Base-by-base conservation (phyloP, 2,113 vertebrate species). In the Mormyrus iriodes region DNA sequence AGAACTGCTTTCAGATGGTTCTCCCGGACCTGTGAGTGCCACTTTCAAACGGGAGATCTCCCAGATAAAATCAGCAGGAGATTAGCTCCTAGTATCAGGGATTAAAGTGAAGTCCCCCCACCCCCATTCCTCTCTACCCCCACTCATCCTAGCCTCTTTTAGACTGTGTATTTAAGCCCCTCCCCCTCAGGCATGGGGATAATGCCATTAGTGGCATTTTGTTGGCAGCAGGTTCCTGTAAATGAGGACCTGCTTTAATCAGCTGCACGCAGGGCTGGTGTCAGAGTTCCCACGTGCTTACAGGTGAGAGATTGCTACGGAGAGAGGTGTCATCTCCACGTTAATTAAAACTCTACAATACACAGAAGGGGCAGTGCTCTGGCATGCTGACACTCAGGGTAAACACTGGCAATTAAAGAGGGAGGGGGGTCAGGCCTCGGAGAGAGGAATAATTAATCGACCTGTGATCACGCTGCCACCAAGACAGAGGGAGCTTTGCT, bases 151-250 rank as follows among this genome's bases (percentile, higher is more conserved):
- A 94, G 89, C 91, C 93, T 92, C 92, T 92, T 93, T 90, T 61
- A 92, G 91, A 88, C 90, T 92, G 92, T 94, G 91, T 92, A 93
- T 91, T 94, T 94, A 93, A 92, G 89, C 85, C 94, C 93, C 90
- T 35, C 86, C 86, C 94, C 93, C 44, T 39, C 55, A 76, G 76
- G 65, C 0, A 27, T 91, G 92, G 93, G 95, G 95, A 96, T 95
- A 96, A 96, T 96, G 93, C 95, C 95, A 96, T 94, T 95, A 95
- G 95, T 95, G 94, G 94, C 94, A 93, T 93, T 93, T 95, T 95
- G 92, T 92, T 95, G 94, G 91, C 95, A 95, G 95, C 91, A 10
- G 90, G 94, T 89, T 93, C 93, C 95, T 93, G 88, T 94, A 95
- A 95, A 95, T 94, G 94, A 95, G 94, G 92, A 90, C 92, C 92